Base-by-base conservation (phyloP, 2,888 invertebrate genomes). In the Villa cingulata region DNA sequence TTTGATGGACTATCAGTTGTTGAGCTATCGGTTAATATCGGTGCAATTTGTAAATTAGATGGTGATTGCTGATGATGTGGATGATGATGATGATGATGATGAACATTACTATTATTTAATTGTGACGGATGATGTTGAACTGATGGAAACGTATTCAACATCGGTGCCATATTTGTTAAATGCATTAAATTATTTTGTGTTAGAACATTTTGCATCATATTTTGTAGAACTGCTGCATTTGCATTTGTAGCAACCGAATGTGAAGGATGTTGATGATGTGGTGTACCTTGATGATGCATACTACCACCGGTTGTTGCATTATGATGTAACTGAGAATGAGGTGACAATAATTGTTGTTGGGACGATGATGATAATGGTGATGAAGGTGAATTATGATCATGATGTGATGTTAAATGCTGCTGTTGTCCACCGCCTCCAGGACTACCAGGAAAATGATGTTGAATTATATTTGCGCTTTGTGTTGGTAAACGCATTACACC, bases 161-260 rank as follows among this genome's bases (percentile, higher is more conserved):
- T 57, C 2, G 58, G 58, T 7, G 56, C 53, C 55, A 59, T 58
- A 44, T 57, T 57, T 10, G 62, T 58, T 50, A 66, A 54, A 52
- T 66, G 66, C 59, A 66, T 61, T 36, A 65, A 54, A 58, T 62
- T 65, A 29, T 54, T 54, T 50, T 56, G 56, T 14, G 50, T 44
- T 1, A 56, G 36, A 18, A 62, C 62, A 53, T 64, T 67, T 51
- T 66, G 66, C 63, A 68, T 63, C 53, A 64, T 61, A 50, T 62
- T 64, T 44, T 65, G 65, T 9, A 52, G 45, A 4, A 48, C 44
- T 7, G 50, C 50, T 3, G 48, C 48, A 49, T 53, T 54, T 34
- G 44, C 50, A 12, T 37, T 23, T 5, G 45, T 18, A 12, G 29
- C 29, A 12, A 14, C 29, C 4, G 9, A 3, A 12, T 9, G 12